phyloP scores from a whole-genome alignment of 2,888 invertebrate species.

The Priocnemis perturbator region DNA sequence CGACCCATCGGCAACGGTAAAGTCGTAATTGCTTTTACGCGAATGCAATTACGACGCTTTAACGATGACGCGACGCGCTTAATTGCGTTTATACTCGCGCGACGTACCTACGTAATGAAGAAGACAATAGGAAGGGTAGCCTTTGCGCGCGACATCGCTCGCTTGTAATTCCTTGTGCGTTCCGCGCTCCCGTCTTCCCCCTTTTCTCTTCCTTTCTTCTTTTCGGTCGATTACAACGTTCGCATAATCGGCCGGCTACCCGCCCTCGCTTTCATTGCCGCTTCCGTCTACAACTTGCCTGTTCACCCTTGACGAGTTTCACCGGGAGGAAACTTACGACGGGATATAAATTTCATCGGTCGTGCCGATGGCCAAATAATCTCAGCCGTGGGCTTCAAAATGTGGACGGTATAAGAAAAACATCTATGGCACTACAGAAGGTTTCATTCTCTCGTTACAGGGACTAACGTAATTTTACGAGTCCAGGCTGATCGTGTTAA shows the following conservation, averaged over 20 bases:
- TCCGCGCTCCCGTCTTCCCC: neutral
- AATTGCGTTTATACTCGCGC: constrained; percentile 49
- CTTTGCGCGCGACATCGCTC: constrained; percentile 1
- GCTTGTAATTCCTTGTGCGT: no score
- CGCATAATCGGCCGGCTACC: no score
- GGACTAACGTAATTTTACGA: no score
- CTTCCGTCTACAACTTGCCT: neutral
- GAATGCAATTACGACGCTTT: constrained; percentile 45
- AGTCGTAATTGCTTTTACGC: constrained; percentile 44
- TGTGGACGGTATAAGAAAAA: no score
- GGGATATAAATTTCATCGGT: no score
- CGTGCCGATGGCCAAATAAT: no score
- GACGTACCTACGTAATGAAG: constrained; percentile 39
- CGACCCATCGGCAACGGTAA: constrained; percentile 35
- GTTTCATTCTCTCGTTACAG: no score
- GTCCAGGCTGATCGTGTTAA: no score
- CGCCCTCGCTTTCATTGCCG: neutral
- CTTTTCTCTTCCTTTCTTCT: neutral
- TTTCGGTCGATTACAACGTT: no score
- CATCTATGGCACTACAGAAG: no score
- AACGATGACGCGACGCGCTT: constrained; percentile 46
- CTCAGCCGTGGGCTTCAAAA: no score
- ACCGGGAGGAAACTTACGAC: neutral
- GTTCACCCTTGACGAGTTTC: neutral
- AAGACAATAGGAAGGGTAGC: constrained; percentile 30